Base-by-base conservation (phyloP, 2,113 vertebrate species). In the Galbula dea region DNA sequence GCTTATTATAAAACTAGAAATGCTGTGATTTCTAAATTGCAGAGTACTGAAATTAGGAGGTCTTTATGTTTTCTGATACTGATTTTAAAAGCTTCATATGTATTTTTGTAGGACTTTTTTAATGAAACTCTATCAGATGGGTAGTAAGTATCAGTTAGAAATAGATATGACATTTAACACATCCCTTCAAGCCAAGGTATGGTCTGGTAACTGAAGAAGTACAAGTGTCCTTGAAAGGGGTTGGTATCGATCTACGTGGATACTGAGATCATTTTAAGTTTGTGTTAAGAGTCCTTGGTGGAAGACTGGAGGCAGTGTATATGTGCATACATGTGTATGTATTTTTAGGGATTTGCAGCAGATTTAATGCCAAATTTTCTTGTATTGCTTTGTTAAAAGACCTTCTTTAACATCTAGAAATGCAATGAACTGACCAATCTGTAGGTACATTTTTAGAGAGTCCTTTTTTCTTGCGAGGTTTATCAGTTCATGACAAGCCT, bases 41-140 rank as follows among this genome's bases (percentile, higher is more conserved):
- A 34, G 63, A 55, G 66, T 78, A 80, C 46, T 59, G 65, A 76
- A 80, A 52, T 74, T 94, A 85, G 41, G 74, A 87, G 34, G 66
- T 84, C 75, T 92, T 87, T 58, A 84, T 55, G 49, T 83, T 79
- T 86, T 91, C 65, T 73, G 57, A 51, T 89, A 78, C 7, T n/a
- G 79, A 27, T 61, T 91, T 97, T 84, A 76, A 93, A 69, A 93
- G 34, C 29, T 85, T 90, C 2, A 2, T 21, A 13, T 29, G 23
- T 82, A 51, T 88, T 90, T 82, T 39, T n/a, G 12, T 61, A 69
- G 16, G 41, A 86, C n/a, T n/a, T 66, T 86, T 88, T 29, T 32
- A 61, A 66, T 49, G 37, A 62, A 68, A 68, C 34, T 78, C 0
- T 36, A 36, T 78, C 78, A 83, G 36, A 23, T 74, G 45, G 39